Conservation (phyloP, 2,113 vertebrate species). For the Ophthalmolycus amberensis region DNA sequence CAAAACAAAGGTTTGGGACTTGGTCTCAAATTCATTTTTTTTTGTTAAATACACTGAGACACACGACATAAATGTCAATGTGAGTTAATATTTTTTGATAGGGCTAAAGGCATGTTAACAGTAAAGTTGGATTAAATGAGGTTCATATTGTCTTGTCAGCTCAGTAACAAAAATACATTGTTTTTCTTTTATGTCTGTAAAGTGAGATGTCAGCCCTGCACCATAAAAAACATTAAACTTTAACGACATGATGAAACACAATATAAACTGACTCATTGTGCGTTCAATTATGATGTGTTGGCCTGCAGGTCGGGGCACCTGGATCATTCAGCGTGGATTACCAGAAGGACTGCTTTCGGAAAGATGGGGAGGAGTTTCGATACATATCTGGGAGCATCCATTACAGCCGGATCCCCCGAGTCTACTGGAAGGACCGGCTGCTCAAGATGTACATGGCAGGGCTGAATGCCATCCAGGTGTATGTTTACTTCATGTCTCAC, state of each 20-base stretch:
- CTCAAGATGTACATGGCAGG: conserved; percentile 98
- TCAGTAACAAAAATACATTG: background rate
- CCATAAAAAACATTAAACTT: conserved; percentile 37
- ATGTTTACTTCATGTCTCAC: conserved; percentile 60
- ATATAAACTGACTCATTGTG: background rate
- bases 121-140: background rate
- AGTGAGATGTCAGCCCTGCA: conserved; percentile 33
- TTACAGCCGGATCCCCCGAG: conserved; percentile 90
- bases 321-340: conserved; percentile 91
- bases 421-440: conserved; percentile 96
- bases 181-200: background rate
- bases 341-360: conserved; percentile 86
- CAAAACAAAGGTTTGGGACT: no score
- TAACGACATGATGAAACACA: background rate
- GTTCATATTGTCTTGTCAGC: background rate
- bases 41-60: background rate
- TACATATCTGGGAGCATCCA: conserved; percentile 97
- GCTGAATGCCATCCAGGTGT: conserved; percentile 94
- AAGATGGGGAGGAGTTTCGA: conserved; percentile 91
- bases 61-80: background rate
- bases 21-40: no score
- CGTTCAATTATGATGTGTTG: background rate
- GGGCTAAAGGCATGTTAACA: background rate
- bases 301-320: conserved; percentile 70
- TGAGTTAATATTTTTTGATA: background rate